Percentiles rank a stretch among this genome's conserved stretches.
Conservation (phyloP, 2,113 vertebrate genomes). For the Geococcyx californianus region DNA sequence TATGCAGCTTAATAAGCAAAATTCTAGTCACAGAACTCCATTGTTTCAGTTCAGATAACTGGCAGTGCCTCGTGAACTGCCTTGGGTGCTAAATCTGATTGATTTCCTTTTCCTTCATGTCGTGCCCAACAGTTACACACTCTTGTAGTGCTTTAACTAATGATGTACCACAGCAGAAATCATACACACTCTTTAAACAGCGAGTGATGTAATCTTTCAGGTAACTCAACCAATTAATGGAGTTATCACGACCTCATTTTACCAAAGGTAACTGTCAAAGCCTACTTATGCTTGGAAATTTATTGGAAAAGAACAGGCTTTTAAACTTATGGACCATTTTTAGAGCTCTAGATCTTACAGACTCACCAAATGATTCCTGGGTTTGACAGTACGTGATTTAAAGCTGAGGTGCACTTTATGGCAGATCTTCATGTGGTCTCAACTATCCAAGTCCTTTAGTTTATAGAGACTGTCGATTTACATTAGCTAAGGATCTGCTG, state of each 20-base stretch:
- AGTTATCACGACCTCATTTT: not conserved
- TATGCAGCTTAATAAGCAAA: not conserved
- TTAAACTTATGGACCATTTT: not conserved
- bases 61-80: not conserved
- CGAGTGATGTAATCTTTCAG: not conserved
- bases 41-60: not conserved
- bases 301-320: not conserved
- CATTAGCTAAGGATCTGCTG: not conserved
- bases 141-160: not conserved
- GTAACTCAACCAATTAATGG: not conserved
- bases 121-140: not conserved
- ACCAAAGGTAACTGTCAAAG: not conserved
- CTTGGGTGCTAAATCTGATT: not conserved
- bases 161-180: not conserved
- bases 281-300: not conserved
- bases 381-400: not conserved
- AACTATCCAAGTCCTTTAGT: not conserved
- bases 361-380: not conserved
- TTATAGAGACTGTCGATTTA: not conserved
- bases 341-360: not conserved
- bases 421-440: not conserved
- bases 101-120: constrained; percentile 26
- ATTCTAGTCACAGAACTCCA: constrained; percentile 18
- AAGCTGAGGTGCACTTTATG: not conserved
- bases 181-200: not conserved